Base-by-base conservation (phyloP, 2,113 vertebrate genomes). In the Notarius quadriscutis region DNA sequence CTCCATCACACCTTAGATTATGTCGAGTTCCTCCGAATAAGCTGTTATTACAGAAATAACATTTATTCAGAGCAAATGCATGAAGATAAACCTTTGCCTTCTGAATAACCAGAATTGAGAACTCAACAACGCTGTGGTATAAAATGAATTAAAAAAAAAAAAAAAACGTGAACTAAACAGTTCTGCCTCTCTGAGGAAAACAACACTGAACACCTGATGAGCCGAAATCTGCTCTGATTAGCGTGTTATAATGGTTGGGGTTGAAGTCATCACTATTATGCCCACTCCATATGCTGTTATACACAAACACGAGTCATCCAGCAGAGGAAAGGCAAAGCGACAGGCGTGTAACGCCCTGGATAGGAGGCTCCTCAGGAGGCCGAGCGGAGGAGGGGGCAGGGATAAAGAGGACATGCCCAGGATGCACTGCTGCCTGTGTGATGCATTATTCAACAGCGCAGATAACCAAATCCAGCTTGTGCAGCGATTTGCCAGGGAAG, bases 361-460 rank as follows among this genome's bases (percentile, higher is more conserved):
- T 87, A 74, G 79, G 30, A 50, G 63, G 34, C 79, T 72, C 86
- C 62, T 87, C 55, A 34, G 86, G 86, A 72, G 86, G 78, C 51
- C 79, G 79, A 60, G 79, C 14, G 27, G 3, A 60, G 65, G 62
- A 80, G 85, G 75, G 48, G 65, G 65, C 22, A 25, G 51, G 79
- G 86, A 51, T 72, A 87, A 87, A 60, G 86, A 87, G 86, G 86
- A 82, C 86, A 87, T 81, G 86, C 86, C 86, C 86, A 87, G 65
- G 78, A 87, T 87, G 86, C 86, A 82, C 79, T 87, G 86, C 86
- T 87, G 79, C 86, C 62, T 72, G 65, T 50, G 79, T 82, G 86
- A 87, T 82, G 79, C 86, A 87, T 87, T 82, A 87, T 87, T 87
- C 86, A 87, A 69, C 65, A 82, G 65, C 51, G n/a, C 55, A 62